Conservation (phyloP, 2,888 invertebrate species). For the Chrysolina haemoptera region DNA sequence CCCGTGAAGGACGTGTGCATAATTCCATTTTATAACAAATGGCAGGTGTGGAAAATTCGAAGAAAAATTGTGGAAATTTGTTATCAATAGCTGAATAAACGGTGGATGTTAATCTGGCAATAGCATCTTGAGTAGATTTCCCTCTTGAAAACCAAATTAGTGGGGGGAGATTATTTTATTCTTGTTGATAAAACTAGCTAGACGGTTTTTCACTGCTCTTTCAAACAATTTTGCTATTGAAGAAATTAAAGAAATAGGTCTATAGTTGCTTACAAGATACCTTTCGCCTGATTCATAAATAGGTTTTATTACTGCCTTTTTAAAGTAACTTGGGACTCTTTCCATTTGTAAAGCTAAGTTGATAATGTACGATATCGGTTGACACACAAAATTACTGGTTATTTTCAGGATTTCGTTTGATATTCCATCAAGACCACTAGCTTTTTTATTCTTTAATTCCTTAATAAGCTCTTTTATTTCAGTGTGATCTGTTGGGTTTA, state of each 20-base stretch:
- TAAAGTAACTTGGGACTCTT: constrained; percentile 13
- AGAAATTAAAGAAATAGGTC: constrained; percentile 12
- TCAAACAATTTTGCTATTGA: constrained; percentile 9
- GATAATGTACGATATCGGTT: constrained; percentile 18
- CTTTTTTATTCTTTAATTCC: constrained; percentile 12
- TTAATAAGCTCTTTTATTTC: constrained; percentile 10
- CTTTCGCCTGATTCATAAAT: constrained; percentile 8
- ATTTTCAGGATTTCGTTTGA: constrained; percentile 20
- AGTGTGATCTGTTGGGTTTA: constrained; percentile 12
- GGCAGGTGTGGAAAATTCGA: too few species aligned
- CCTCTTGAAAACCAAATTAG: constrained; percentile 12
- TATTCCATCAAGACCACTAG: constrained; percentile 15
- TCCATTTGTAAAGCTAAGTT: background rate
- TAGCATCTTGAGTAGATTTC: too few species aligned
- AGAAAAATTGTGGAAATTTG: too few species aligned
- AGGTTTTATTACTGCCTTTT: constrained; percentile 16
- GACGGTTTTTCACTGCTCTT: background rate
- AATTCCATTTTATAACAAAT: too few species aligned
- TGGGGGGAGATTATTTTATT: constrained; percentile 3
- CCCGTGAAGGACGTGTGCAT: too few species aligned
- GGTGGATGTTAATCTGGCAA: too few species aligned
- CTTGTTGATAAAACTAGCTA: constrained; percentile 4
- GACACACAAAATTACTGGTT: background rate
- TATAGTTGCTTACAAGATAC: constrained; percentile 6
- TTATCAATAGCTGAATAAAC: too few species aligned